Conservation (phyloP, 2,113 vertebrate species). For the Platichthys stellatus region DNA sequence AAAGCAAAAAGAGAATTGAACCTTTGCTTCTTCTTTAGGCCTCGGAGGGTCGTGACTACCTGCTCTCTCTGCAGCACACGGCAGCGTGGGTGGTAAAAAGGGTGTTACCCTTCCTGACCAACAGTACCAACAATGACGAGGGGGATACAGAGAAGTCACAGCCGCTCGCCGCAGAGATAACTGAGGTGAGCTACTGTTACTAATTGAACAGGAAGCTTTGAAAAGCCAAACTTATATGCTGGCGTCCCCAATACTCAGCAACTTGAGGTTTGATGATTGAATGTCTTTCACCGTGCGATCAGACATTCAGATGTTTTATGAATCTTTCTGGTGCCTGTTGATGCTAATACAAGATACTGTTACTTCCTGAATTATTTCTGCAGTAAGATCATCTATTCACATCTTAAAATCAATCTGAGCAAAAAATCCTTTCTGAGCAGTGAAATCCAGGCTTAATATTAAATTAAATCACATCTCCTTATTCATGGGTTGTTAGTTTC, state of each 20-base stretch:
- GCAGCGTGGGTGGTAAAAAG: conserved; percentile 87
- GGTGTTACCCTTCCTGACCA: conserved; percentile 81
- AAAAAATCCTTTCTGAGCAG: conserved; percentile 14
- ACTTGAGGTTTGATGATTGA: no score
- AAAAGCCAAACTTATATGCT: not conserved
- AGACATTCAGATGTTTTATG: not conserved
- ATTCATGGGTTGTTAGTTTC: conserved; percentile 21
- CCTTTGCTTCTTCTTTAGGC: conserved; percentile 73
- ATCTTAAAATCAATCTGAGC: not conserved
- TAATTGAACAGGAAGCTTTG: not conserved
- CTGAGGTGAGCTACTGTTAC: conserved; percentile 83
- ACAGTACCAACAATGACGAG: conserved; percentile 57
- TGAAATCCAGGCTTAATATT: conserved; percentile 6
- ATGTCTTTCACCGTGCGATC: no score
- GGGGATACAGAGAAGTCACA: conserved; percentile 68
- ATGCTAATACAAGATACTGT: not conserved
- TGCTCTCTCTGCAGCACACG: conserved; percentile 83
- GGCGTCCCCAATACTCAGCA: no score
- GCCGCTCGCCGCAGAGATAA: conserved; percentile 79
- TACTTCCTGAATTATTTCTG: not conserved
- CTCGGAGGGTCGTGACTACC: conserved; percentile 83
- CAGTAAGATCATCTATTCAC: conserved; percentile 9
- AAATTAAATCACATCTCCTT: not conserved
- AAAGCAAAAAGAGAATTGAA: no score
- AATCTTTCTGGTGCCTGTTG: not conserved